Evolutionary conservation across 2,797 vertebrate genomes (phyloP).

Genomic region (Lophotriccus pileatus): DNA sequence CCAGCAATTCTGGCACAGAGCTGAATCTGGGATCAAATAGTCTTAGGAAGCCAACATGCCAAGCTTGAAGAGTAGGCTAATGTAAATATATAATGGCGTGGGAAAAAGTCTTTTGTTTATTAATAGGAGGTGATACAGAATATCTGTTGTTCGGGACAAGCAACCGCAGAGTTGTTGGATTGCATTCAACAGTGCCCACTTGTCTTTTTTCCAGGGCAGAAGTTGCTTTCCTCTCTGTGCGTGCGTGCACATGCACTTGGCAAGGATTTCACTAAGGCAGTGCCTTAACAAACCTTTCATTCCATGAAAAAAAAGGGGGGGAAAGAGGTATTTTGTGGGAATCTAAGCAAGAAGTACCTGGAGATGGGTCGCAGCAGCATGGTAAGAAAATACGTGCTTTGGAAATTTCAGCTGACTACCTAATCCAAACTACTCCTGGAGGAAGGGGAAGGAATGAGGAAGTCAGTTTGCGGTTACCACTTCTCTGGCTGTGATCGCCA

Average conservation of each 20-base stretch:
- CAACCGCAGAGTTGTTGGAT: not conserved
- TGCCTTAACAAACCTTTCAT: not conserved
- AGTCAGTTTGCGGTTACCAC: slow-evolving; percentile 42
- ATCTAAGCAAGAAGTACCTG: slow-evolving; percentile 11
- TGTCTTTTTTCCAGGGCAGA: not conserved
- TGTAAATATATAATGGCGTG: slow-evolving; percentile 57
- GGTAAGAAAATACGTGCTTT: not conserved
- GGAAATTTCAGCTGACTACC: slow-evolving; percentile 49
- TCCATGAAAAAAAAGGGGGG: not conserved
- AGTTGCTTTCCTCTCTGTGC: not conserved
- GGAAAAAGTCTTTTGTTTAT: slow-evolving; percentile 52
- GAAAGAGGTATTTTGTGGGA: not conserved
- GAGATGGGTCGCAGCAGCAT: not conserved
- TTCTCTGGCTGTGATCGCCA: slow-evolving; percentile 33
- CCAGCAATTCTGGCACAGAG: slow-evolving; percentile 57
- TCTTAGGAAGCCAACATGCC: slow-evolving; percentile 43
- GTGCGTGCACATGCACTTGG: rapidly evolving
- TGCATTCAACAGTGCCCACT: not conserved
- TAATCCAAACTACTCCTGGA: slow-evolving; percentile 50
- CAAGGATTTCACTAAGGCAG: not conserved
- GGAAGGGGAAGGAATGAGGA: slow-evolving; percentile 69
- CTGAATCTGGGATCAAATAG: slow-evolving; percentile 53
- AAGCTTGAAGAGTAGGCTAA: slow-evolving; percentile 48
- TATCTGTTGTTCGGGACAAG: not conserved
- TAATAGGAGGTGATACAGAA: slow-evolving; percentile 36